A percentile compares a stretch with the other conserved stretches of the same genome.
Evolutionary conservation across 2,888 invertebrate genomes (phyloP).

Genomic region (Tubiluchus corallicola): DNA sequence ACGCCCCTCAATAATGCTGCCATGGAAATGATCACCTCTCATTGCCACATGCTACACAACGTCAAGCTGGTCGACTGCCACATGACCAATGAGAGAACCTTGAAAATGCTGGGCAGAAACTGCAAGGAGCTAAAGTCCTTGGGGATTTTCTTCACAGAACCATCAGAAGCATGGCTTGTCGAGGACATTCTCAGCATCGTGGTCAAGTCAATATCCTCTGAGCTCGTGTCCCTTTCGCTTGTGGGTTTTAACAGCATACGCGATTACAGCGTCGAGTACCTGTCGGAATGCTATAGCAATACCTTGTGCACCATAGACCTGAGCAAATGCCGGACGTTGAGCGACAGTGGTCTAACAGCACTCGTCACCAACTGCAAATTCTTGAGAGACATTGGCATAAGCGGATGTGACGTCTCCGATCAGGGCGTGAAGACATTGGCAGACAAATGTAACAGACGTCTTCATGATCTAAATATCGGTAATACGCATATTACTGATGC

Average conservation of each 20-base stretch:
- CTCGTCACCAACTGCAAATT: neutral
- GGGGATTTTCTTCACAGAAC: neutral
- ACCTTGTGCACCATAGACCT: neutral
- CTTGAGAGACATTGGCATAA: neutral
- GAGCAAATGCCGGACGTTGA: neutral
- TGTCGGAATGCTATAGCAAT: neutral
- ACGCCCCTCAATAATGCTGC: conserved; percentile 1
- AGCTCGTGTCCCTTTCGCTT: neutral
- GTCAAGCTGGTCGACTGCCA: neutral
- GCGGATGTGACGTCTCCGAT: neutral
- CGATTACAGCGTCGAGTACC: neutral
- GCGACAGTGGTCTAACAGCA: neutral
- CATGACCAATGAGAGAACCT: neutral
- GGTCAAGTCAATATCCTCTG: neutral
- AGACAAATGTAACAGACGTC: neutral
- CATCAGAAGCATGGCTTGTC: neutral
- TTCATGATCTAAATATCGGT: neutral
- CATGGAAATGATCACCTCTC: neutral
- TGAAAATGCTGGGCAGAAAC: neutral
- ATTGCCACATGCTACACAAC: neutral
- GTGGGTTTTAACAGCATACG: neutral
- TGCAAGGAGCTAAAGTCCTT: neutral
- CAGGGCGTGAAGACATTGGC: neutral
- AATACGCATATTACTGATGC: conserved; percentile 1
- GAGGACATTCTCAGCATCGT: neutral